Evolutionary conservation across 2,888 invertebrate genomes (phyloP).

Genomic region (Trachelus tabidus): DNA sequence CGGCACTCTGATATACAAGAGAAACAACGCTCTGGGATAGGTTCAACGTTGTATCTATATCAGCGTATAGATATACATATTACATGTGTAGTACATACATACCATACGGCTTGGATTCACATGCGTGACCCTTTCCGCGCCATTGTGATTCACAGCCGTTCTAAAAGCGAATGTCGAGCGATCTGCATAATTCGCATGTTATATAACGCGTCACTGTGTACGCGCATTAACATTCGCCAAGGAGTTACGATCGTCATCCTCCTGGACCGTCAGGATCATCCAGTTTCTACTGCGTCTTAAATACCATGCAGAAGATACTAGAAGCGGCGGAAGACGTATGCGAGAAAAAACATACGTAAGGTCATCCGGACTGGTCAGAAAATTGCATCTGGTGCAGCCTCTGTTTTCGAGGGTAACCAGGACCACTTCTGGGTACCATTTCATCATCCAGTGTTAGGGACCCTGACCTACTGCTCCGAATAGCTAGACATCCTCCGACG

Average conservation of each 20-base stretch:
- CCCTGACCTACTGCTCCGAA: constrained; percentile 23
- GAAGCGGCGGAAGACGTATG: neutral
- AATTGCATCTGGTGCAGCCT: neutral
- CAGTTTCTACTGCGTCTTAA: neutral
- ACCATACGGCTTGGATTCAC: constrained; percentile 25
- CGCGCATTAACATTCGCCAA: neutral
- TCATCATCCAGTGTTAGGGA: neutral
- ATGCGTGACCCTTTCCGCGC: constrained; percentile 40
- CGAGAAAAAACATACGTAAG: neutral
- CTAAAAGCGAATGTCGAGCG: constrained; percentile 54
- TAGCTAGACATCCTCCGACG: constrained; percentile 19
- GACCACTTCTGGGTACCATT: neutral
- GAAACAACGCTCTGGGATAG: constrained; percentile 10
- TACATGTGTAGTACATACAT: constrained; percentile 8
- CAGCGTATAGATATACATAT: neutral
- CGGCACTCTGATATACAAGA: neutral
- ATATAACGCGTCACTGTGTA: constrained; percentile 35
- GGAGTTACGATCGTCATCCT: neutral
- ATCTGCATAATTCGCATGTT: constrained; percentile 55
- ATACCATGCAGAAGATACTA: neutral
- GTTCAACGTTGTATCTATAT: constrained; percentile 14
- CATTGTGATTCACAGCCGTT: constrained; percentile 38
- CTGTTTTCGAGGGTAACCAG: neutral
- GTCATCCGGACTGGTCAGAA: neutral
- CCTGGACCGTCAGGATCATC: neutral